phyloP scores from a whole-genome alignment of 2,113 vertebrate genomes.

The Scolopax mira region DNA sequence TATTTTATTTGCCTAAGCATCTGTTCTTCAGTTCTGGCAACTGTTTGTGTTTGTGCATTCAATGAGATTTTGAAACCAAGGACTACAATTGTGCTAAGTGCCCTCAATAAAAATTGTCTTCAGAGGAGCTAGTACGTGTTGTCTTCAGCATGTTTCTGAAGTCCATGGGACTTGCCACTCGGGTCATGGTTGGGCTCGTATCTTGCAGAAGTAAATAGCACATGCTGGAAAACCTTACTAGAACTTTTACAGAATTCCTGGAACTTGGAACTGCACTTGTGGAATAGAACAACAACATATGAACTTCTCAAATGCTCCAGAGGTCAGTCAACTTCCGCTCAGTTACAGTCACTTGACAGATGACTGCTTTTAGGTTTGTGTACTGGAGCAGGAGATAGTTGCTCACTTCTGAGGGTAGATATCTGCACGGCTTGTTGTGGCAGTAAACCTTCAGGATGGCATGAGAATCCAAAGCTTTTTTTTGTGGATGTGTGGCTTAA shows the following conservation, averaged over 20 bases:
- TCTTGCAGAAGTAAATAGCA: neutral
- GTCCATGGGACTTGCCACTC: neutral
- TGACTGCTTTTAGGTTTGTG: neutral
- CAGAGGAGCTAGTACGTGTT: neutral
- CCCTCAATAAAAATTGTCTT: neutral
- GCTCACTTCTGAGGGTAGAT: neutral
- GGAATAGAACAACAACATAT: neutral
- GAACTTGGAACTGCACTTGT: neutral
- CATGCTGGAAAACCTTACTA: neutral
- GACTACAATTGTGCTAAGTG: neutral
- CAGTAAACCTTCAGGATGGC: neutral
- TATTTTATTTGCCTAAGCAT: neutral
- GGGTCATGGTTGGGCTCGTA: rapidly evolving
- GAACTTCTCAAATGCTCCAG: neutral
- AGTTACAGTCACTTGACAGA: neutral
- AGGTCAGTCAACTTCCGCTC: neutral
- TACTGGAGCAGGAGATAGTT: neutral
- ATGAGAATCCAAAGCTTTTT: neutral
- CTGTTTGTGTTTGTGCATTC: neutral
- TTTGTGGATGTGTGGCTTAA: neutral
- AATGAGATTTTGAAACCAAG: neutral
- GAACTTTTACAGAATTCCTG: neutral
- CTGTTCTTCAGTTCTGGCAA: rapidly evolving
- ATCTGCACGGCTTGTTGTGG: neutral
- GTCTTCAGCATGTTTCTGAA: rapidly evolving